Evolutionary conservation across 2,797 vertebrate species (phyloP).

Genomic region (Psittacula echo): DNA sequence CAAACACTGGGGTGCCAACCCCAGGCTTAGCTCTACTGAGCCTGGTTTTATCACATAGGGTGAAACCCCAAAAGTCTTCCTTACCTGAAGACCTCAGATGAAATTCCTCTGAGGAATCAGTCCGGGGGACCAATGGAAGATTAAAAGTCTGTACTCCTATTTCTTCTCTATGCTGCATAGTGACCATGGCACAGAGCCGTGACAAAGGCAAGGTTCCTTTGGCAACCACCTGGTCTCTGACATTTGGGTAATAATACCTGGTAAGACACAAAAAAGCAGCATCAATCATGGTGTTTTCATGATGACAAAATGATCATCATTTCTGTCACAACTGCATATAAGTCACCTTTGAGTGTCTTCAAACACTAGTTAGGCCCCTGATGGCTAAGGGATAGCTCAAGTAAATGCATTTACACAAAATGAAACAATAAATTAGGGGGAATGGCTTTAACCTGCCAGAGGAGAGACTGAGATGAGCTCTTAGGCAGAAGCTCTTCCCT

Average conservation of each 20-base stretch:
- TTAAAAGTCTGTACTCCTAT: conserved; percentile 87
- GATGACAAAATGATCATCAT: not conserved
- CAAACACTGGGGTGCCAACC: not conserved
- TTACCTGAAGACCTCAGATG: conserved; percentile 85
- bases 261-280: not conserved
- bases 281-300: not conserved
- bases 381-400: not conserved
- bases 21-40: not conserved
- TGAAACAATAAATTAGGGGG: not conserved
- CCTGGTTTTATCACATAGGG: not conserved
- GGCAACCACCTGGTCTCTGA: conserved; percentile 94
- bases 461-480: not conserved
- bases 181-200: conserved; percentile 92
- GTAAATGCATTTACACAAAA: not conserved
- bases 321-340: not conserved
- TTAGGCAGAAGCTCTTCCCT: not conserved
- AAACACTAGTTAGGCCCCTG: not conserved
- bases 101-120: conserved; percentile 71
- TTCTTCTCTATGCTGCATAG: conserved; percentile 85
- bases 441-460: not conserved
- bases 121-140: conserved; percentile 84
- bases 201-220: conserved; percentile 89
- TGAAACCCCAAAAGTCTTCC: not conserved
- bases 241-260: conserved; percentile 98
- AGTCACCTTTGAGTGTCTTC: not conserved